Conservation (phyloP, 2,797 vertebrate species). For the Brotula barbata region DNA sequence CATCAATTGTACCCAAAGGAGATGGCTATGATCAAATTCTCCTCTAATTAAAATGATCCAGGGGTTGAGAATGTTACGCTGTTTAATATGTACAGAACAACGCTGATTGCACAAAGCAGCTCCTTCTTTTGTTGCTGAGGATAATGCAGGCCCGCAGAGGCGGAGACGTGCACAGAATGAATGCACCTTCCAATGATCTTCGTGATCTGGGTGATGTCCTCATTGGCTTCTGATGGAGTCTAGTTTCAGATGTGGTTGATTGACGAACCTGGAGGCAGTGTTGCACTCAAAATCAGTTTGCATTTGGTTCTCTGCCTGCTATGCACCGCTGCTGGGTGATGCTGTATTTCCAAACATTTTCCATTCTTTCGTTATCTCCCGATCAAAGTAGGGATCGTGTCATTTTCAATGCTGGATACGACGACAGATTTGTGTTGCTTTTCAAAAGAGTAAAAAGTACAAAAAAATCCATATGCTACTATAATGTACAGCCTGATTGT, state of each 20-base stretch:
- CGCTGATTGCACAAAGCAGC: slow-evolving; percentile 69
- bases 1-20: slow-evolving; percentile 76
- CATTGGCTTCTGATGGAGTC: slow-evolving; percentile 48
- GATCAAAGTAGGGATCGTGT: neutral
- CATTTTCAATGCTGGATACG: neutral
- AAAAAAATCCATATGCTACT: too few relatives aligned
- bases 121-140: slow-evolving; percentile 73
- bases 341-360: neutral
- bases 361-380: neutral
- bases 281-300: slow-evolving; percentile 60
- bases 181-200: slow-evolving; percentile 46
- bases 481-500: too few relatives aligned
- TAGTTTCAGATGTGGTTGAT: slow-evolving; percentile 66
- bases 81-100: slow-evolving; percentile 78
- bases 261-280: slow-evolving; percentile 74
- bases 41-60: slow-evolving; percentile 82
- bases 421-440: too few relatives aligned
- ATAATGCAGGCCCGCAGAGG: slow-evolving; percentile 66
- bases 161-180: slow-evolving; percentile 70
- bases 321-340: neutral
- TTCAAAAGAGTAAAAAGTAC: neutral
- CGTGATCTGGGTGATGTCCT: slow-evolving; percentile 62
- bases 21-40: slow-evolving; percentile 76
- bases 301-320: slow-evolving; percentile 17
- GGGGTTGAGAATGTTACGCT: slow-evolving; percentile 65